Conservation (phyloP, 2,888 invertebrate genomes). For the Pollenia griseotomentosa region DNA sequence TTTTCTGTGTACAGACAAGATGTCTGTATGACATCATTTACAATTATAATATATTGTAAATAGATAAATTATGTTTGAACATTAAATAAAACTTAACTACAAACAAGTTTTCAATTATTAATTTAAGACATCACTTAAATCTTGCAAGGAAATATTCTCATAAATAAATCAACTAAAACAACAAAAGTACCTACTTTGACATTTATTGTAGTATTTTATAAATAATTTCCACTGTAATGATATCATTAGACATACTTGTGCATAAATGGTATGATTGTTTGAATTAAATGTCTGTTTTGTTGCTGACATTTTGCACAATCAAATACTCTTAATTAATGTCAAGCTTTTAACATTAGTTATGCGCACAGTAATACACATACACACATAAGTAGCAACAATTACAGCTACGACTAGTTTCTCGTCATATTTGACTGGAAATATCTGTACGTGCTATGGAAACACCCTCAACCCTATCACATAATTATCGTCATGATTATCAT, state of each 20-base stretch:
- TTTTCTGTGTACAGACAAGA: too few relatives aligned
- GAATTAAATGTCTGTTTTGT: slow-evolving; percentile 24
- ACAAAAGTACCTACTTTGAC: too few relatives aligned
- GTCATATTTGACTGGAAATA: neutral
- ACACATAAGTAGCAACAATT: slow-evolving; percentile 12
- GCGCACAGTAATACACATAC: slow-evolving; percentile 6
- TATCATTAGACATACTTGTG: neutral
- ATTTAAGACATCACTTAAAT: too few relatives aligned
- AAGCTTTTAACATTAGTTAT: slow-evolving; percentile 27
- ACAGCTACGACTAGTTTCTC: neutral
- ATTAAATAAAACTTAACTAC: too few relatives aligned
- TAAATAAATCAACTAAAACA: too few relatives aligned
- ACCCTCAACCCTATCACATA: slow-evolving; percentile 31
- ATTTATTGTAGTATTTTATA: too few relatives aligned
- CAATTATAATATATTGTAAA: too few relatives aligned
- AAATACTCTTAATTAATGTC: slow-evolving; percentile 63
- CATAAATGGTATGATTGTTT: neutral
- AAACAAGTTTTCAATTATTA: too few relatives aligned
- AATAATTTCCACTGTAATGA: too few relatives aligned
- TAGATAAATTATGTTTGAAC: too few relatives aligned
- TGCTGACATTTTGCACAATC: slow-evolving; percentile 60
- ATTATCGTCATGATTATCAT: slow-evolving; percentile 24
- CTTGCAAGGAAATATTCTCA: too few relatives aligned
- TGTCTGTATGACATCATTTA: too few relatives aligned
- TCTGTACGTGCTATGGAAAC: neutral